Base-by-base conservation (phyloP, 2,113 vertebrate species). In the Apus apus region DNA sequence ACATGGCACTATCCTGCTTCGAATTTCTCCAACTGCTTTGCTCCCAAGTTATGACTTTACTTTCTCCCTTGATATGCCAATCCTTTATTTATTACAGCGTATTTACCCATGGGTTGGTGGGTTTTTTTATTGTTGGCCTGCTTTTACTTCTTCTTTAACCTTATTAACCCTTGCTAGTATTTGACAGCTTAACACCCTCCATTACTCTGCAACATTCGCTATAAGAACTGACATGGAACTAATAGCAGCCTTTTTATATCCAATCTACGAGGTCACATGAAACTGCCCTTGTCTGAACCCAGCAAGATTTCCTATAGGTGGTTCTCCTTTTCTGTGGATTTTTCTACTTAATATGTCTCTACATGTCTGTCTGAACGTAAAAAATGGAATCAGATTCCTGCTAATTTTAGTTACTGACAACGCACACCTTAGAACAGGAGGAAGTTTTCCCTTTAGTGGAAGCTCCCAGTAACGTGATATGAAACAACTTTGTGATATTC, bases 151-250 rank as follows among this genome's bases (percentile, higher is more conserved):
- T 98, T 97, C 94, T 95, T 98, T 98, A 98, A 98, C 98, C 98
- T 98, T 98, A 98, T 98, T 98, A 98, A 98, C 98, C 98, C 98
- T 98, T 98, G 97, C 97, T 97, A 96, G 97, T 96, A 97, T 96
- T 97, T 98, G 98, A 98, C 98, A 98, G 98, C 96, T 98, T 98
- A 98, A 98, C 98, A 98, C 97, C 97, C 97, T 97, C 97, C 97
- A 98, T 98, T 98, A 98, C 97, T 97, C 98, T 96, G 84, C 94
- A 97, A 96, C 95, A 95, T 97, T 98, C 92, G 32, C 96, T 97
- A 97, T 94, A 97, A 98, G 97, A 98, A 98, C 97, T 92, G 97
- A 98, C 87, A 94, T 96, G 98, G 97, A 98, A 98, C 98, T 98
- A 98, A 98, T 98, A 98, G 97, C 96, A 95, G 98, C 86, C 97